Conservation (phyloP, 2,888 invertebrate genomes). For the Ormyrus rosae region DNA sequence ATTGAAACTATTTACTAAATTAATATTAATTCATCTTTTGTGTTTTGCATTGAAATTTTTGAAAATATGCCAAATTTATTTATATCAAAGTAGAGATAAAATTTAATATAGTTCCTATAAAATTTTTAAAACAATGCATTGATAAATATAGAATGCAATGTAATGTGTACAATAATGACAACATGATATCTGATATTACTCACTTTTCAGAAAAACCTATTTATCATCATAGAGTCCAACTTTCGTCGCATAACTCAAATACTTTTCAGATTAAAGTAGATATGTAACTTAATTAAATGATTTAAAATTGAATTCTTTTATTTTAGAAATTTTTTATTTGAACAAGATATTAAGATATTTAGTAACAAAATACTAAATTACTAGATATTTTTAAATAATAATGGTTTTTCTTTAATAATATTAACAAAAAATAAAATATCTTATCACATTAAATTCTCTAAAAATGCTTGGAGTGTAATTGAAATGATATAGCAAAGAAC, state of each 20-base stretch:
- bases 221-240: conserved; percentile 32
- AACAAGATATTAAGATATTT: too few species aligned
- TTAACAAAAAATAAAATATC: conserved; percentile 44
- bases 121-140: neutral
- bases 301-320: too few species aligned
- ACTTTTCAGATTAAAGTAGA: neutral
- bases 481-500: neutral
- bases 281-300: neutral
- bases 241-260: conserved; percentile 20
- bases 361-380: too few species aligned
- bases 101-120: neutral
- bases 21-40: conserved; percentile 5
- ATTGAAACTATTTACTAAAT: neutral
- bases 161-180: neutral
- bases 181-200: conserved; percentile 33
- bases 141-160: neutral
- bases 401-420: conserved; percentile 33
- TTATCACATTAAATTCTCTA: conserved; percentile 40
- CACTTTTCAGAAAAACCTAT: conserved; percentile 36
- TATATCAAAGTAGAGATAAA: conserved; percentile 31
- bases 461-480: conserved; percentile 13
- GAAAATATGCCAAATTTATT: conserved; percentile 39
- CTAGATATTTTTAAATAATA: conserved; percentile 13
- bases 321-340: too few species aligned
- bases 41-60: neutral